These are phyloP conservation scores for Hofmannophila pseudospretella DNA, from an alignment of 2,888 invertebrate genomes.

Conservation along the genomic window DNA sequence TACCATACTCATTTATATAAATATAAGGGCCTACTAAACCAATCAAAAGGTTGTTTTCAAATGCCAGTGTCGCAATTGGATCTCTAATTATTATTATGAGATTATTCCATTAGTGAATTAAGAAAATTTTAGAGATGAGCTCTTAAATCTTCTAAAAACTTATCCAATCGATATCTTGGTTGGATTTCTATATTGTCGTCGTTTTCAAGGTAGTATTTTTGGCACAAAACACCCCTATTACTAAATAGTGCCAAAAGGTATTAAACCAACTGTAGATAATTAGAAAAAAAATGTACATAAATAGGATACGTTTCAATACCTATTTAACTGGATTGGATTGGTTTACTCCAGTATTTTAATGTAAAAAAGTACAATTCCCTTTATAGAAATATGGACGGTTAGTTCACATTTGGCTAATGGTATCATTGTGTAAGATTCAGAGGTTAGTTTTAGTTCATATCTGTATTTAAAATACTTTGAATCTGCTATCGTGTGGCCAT, in stretches of 20 bases:
- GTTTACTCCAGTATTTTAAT: conserved; percentile 21
- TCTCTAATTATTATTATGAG: conserved; percentile 69
- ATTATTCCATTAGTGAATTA: conserved; percentile 76
- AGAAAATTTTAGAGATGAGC: conserved; percentile 33
- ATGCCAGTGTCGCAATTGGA: conserved; percentile 49
- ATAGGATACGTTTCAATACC: conserved; percentile 29
- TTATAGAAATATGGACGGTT: conserved; percentile 44
- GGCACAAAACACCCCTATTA: conserved; percentile 4
- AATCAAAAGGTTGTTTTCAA: conserved; percentile 2
- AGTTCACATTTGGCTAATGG: conserved; percentile 19
- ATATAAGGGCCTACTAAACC: not conserved
- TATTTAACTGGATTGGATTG: conserved; percentile 21
- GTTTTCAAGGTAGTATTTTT: conserved; percentile 7
- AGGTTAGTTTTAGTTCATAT: conserved; percentile 26
- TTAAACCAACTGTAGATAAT: conserved; percentile 43
- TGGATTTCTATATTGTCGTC: conserved; percentile 2
- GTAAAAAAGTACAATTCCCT: conserved; percentile 46
- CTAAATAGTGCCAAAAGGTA: conserved; percentile 17
- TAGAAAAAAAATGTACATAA: conserved; percentile 51
- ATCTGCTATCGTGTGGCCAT: conserved; percentile 63
- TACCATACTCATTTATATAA: too few relatives aligned
- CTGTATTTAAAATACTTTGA: conserved; percentile 24
- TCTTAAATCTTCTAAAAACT: conserved; percentile 9
- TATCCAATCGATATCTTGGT: conserved; percentile 4
- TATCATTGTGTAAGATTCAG: conserved; percentile 9